Evolutionary conservation across 1,140 invertebrate species (phyloP), one percentile per base, ranked within the genome.

Genomic region (Coelopa frigida): DNA sequence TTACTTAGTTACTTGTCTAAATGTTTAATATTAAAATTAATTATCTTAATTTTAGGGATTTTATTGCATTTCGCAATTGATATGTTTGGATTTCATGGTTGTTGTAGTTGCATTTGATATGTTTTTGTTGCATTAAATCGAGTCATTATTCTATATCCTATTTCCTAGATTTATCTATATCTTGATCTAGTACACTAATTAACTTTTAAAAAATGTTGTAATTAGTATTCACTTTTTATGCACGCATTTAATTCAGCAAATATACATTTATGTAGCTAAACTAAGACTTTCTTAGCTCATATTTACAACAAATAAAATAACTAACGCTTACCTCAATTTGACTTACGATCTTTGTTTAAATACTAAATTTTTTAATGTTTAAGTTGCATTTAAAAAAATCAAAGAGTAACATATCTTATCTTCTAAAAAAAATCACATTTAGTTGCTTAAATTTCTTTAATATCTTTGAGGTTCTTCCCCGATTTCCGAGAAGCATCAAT

Each of bases 341-440:
- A 17, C 15, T 46, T 46, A n/a, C 3, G 14, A 7, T 14, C 21
- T 21, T 29, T 18, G 6, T 18, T 29, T 24, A 36, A 5, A 37
- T 21, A 31, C 10, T 18, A 6, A 29, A 11, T 14, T 27, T 24
- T 43, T 33, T 24, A 23, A 27, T 43, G 7, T 23, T 44, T 43
- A 32, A 29, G 22, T 36, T 37, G 36, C 31, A 27, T 26, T 27
- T 44, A 44, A 44, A 44, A n/a, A n/a, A n/a, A n/a, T n/a, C n/a
- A n/a, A n/a, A n/a, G n/a, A n/a, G n/a, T n/a, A n/a, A n/a, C n/a
- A n/a, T n/a, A n/a, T n/a, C 61, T 66, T 66, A 66, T 48, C 23
- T 52, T 47, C 62, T 66, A 65, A 56, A 63, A n/a, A 52, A 61
- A 67, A 67, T 67, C 60, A 67, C 62, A 66, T 66, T 66, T 63